Evolutionary conservation across 1,140 invertebrate genomes (phyloP).

Genomic region (Aphidius gifuensis): DNA sequence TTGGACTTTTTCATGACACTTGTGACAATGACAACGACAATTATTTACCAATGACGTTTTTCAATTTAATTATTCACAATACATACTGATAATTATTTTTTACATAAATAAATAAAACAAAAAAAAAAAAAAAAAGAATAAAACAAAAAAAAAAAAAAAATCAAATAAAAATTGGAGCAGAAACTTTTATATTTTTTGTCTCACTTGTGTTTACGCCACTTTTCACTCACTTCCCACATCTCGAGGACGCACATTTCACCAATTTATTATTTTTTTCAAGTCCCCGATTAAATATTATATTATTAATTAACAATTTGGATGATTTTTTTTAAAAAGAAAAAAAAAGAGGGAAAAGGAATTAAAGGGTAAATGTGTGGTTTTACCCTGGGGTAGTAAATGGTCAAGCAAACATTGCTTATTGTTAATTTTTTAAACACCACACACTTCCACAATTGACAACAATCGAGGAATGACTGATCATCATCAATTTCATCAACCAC

Average conservation of each 20-base stretch:
- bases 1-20: neutral
- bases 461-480: constrained; percentile 30
- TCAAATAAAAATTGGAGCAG: constrained; percentile 7
- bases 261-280: constrained; percentile 7
- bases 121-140: neutral
- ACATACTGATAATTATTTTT: no score
- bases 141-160: constrained; percentile 11
- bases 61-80: no score
- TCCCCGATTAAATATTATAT: neutral
- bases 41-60: neutral
- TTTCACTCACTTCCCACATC: constrained; percentile 27
- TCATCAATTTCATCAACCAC: constrained; percentile 23
- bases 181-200: neutral
- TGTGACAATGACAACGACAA: neutral
- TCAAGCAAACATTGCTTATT: constrained; percentile 28
- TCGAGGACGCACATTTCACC: constrained; percentile 27
- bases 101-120: no score
- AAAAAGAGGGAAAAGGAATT: neutral
- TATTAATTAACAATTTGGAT: neutral
- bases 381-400: constrained; percentile 22
- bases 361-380: constrained; percentile 26
- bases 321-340: neutral
- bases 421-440: constrained; percentile 26
- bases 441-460: constrained; percentile 32
- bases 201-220: constrained; percentile 33